These are phyloP conservation scores for Atlantisia rogersi DNA, from an alignment of 2,113 vertebrate genomes.

Conservation along the genomic window DNA sequence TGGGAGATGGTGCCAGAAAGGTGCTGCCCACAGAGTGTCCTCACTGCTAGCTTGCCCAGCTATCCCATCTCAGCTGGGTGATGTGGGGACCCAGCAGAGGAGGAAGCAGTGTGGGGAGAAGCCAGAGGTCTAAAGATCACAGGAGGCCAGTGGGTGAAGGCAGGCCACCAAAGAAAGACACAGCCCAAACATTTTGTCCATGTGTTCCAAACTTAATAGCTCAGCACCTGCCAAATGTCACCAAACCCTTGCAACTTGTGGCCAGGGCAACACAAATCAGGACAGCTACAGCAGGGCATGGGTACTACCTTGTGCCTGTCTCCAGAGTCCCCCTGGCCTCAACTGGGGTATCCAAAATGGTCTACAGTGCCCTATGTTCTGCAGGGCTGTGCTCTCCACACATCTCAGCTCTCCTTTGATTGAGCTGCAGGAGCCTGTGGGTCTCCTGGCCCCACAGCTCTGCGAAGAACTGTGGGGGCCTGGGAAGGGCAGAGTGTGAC, in stretches of 20 bases:
- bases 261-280: too few species aligned
- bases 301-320: not conserved
- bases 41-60: rapidly evolving
- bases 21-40: not conserved
- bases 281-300: not conserved
- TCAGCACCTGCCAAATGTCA: not conserved
- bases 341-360: not conserved
- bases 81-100: not conserved
- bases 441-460: rapidly evolving
- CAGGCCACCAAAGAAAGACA: not conserved
- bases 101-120: not conserved
- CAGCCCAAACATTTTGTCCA: not conserved
- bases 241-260: not conserved
- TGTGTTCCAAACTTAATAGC: not conserved
- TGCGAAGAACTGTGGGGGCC: not conserved
- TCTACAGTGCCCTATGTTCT: rapidly evolving
- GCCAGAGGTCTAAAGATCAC: not conserved
- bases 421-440: not conserved
- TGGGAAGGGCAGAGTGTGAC: not conserved
- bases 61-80: not conserved
- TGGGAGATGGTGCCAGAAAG: not conserved
- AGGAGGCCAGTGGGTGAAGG: not conserved
- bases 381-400: not conserved
- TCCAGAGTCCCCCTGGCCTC: rapidly evolving
- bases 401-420: rapidly evolving